Percentiles rank a stretch among this genome's conserved stretches.
phyloP scores from a whole-genome alignment of 2,797 vertebrate genomes.

The Phaenicophaeus curvirostris region DNA sequence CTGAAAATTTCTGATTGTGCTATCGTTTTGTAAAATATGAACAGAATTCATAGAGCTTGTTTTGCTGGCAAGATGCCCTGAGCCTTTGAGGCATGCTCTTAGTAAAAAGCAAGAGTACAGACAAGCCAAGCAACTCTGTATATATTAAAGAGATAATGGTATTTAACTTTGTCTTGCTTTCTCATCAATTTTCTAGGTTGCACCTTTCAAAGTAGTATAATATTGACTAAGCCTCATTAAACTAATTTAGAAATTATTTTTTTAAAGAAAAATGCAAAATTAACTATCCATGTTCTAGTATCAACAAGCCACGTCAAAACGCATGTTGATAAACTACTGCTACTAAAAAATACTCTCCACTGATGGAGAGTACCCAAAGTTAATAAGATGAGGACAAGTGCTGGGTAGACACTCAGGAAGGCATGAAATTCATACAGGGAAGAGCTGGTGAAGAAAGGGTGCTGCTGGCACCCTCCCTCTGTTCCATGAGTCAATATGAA shows the following conservation, averaged over 20 bases:
- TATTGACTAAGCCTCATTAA: conserved; percentile 33
- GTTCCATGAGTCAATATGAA: not conserved
- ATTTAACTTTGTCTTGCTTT: conserved; percentile 6
- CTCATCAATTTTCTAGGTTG: not conserved
- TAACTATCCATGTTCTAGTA: conserved; percentile 10
- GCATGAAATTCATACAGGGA: not conserved
- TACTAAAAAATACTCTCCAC: not conserved
- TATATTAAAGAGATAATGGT: conserved; percentile 4
- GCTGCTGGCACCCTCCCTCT: not conserved
- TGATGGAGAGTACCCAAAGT: not conserved
- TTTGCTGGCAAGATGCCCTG: not conserved
- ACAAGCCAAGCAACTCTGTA: not conserved
- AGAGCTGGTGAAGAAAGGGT: not conserved
- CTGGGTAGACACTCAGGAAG: not conserved
- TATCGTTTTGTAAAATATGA: not conserved
- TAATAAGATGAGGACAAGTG: not conserved
- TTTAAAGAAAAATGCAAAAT: conserved; percentile 26
- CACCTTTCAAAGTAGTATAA: not conserved
- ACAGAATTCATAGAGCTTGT: not conserved
- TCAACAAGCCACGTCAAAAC: not conserved
- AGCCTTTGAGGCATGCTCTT: not conserved
- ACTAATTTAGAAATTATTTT: conserved; percentile 28
- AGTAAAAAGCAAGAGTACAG: not conserved
- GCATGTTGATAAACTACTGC: not conserved
- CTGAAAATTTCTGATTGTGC: not conserved